A percentile compares a stretch with the other conserved stretches of the same genome.
Conservation (phyloP, 2,888 invertebrate species). For the Deladenus siricidicola region DNA sequence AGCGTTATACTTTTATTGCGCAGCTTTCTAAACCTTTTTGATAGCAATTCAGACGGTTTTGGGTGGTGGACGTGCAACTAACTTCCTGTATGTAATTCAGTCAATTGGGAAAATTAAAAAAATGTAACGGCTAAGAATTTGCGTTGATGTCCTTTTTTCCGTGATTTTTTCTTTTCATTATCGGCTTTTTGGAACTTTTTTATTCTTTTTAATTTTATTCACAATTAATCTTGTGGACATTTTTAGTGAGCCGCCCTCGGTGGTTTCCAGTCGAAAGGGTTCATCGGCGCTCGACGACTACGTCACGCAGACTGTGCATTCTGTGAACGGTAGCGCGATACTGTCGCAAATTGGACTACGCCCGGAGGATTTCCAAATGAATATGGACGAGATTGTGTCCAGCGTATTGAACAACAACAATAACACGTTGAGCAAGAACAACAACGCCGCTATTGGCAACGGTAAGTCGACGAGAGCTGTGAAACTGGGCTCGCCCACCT, state of each 20-base stretch:
- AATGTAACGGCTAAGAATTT: too few relatives aligned
- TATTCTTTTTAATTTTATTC: not conserved
- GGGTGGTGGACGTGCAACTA: too few relatives aligned
- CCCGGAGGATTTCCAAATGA: slow-evolving; percentile 1
- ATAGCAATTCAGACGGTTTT: too few relatives aligned
- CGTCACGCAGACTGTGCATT: slow-evolving; percentile 27
- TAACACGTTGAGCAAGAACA: not conserved
- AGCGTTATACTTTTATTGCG: too few relatives aligned
- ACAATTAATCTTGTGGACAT: not conserved
- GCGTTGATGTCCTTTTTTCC: too few relatives aligned
- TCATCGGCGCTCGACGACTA: slow-evolving; percentile 33
- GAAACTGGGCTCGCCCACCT: too few relatives aligned
- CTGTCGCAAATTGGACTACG: slow-evolving; percentile 4
- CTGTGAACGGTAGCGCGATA: slow-evolving; percentile 12
- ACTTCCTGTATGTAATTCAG: too few relatives aligned
- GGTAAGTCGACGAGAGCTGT: too few relatives aligned
- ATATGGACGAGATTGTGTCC: not conserved
- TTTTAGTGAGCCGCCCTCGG: slow-evolving; percentile 16
- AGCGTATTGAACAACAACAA: slow-evolving; percentile 8
- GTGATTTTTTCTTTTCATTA: not conserved
- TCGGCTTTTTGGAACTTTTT: too few relatives aligned
- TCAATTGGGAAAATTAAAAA: too few relatives aligned
- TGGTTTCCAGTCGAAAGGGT: slow-evolving; percentile 20
- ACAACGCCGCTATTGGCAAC: not conserved
- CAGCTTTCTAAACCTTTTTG: too few relatives aligned